Base-by-base conservation (phyloP, 2,888 invertebrate genomes). In the Cheilosia vulpina region DNA sequence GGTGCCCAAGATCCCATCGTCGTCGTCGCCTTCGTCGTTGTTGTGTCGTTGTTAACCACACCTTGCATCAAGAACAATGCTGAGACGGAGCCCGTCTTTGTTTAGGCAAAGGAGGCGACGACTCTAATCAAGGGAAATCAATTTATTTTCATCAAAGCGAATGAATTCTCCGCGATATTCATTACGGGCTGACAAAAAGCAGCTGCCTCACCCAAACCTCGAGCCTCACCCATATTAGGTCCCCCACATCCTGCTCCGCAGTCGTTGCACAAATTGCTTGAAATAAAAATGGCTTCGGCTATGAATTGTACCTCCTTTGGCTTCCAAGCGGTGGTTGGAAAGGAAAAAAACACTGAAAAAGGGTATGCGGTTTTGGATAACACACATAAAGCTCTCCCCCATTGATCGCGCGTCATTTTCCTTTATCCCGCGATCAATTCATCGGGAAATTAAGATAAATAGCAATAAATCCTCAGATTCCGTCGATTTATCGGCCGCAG, bases 121-220 rank as follows among this genome's bases (percentile, higher is more conserved):
- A 78, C 71, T 75, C 81, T 72, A 76, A 85, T 85, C 72, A 77
- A 71, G 68, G 63, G 62, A 76, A 85, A 77, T 85, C 81, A 76
- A 85, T 85, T 81, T 81, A 76, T 80, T 80, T 66, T 55, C 69
- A 73, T 79, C 66, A 65, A 60, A 58, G 57, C 9, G 53, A 53
- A 65, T 55, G 58, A 41, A 52, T 50, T 60, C 52, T 58, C 57
- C 27, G 52, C 41, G 13, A 19, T 9, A 62, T 24, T 13, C 43
- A 62, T 63, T 66, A 80, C 52, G 52, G 50, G 41, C 72, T 55
- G 4, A 13, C 13, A 38, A 38, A 31, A 31, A 17, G 7, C 45
- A 13, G 38, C 19, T 24, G 21, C 9, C 52, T 15, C 21, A 7
- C 11, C 15, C 38, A 34, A 13, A 11, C 17, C 38, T 38, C 43